Evolutionary conservation across 2,797 vertebrate genomes (phyloP).

Genomic region (Sebastes trivittatus): DNA sequence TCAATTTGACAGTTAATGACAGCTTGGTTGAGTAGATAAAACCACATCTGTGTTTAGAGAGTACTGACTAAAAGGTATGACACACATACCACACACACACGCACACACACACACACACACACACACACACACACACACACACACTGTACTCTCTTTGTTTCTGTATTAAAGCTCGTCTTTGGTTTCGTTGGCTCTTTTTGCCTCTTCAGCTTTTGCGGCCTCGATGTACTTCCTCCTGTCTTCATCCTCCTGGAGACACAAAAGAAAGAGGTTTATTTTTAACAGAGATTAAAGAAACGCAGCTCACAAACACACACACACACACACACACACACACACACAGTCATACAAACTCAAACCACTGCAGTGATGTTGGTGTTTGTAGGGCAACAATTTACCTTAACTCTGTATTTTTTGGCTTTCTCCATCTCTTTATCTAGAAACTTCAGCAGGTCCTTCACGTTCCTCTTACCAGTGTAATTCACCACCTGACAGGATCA

Average conservation of each 20-base stretch:
- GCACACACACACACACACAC: background rate
- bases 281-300: slow-evolving; percentile 11
- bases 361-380: background rate
- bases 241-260: slow-evolving; percentile 70
- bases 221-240: slow-evolving; percentile 71
- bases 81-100: background rate
- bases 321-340: background rate
- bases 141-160: background rate
- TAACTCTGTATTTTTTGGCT: slow-evolving; percentile 77
- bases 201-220: slow-evolving; percentile 61
- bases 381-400: slow-evolving; percentile 44
- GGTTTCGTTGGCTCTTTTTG: slow-evolving; percentile 36
- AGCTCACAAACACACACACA: background rate
- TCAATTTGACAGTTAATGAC: background rate
- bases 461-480: slow-evolving; percentile 81
- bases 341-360: background rate
- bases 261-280: slow-evolving; percentile 43
- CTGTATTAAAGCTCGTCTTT: slow-evolving; percentile 72
- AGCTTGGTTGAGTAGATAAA: slow-evolving; percentile 4
- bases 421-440: slow-evolving; percentile 83
- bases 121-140: background rate
- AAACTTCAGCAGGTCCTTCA: slow-evolving; percentile 86
- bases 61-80: background rate
- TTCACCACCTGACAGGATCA: slow-evolving; percentile 80
- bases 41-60: background rate